Percentiles rank a stretch among this genome's conserved stretches.
Evolutionary conservation across 2,888 invertebrate genomes (phyloP).

Genomic region (Stenchaetothrips biformis): DNA sequence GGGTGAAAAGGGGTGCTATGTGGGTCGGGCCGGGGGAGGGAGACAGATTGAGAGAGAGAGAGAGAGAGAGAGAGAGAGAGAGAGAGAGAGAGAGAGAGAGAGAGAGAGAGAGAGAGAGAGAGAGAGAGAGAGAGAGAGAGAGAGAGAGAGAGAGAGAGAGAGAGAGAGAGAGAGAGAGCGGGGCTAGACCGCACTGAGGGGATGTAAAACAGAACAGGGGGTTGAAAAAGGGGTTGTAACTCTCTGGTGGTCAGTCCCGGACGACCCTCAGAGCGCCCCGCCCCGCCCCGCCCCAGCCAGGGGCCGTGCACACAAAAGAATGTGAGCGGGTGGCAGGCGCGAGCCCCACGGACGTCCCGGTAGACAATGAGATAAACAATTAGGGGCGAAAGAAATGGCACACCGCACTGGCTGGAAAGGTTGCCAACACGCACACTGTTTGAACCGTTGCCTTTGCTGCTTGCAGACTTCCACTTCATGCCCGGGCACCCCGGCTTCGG

Average conservation of each 20-base stretch:
- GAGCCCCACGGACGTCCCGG: not conserved
- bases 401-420: not conserved
- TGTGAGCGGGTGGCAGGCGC: not conserved
- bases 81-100: not conserved
- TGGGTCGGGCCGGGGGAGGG: too few species aligned
- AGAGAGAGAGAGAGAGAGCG: too few species aligned
- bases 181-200: too few species aligned
- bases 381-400: constrained; percentile 1
- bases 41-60: not conserved
- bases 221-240: too few species aligned
- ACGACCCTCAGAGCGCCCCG: not conserved
- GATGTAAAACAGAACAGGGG: too few species aligned
- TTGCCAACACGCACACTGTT: not conserved
- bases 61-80: constrained; percentile 13
- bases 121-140: not conserved
- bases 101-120: not conserved
- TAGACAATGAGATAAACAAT: constrained; percentile 1
- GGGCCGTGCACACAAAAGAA: not conserved
- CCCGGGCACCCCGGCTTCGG: constrained; percentile 62
- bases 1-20: too few species aligned
- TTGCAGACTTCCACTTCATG: constrained; percentile 71
- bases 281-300: not conserved
- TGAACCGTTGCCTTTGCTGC: not conserved
- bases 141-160: not conserved
- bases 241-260: too few species aligned